These are phyloP conservation scores for Plagodis pulveraria DNA, from an alignment of 2,888 invertebrate species.

Conservation along the genomic window DNA sequence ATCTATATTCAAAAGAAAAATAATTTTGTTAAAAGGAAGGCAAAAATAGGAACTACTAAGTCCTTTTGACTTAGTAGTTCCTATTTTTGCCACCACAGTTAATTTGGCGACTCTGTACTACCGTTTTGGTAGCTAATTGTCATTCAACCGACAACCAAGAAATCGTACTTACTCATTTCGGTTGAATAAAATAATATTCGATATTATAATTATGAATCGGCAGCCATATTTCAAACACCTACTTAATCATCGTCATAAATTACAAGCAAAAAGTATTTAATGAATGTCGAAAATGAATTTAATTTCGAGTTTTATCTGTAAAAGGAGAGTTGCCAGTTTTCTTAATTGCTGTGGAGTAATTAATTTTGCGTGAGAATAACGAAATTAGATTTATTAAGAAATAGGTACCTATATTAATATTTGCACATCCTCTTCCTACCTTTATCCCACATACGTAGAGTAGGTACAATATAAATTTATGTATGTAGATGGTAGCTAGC, in stretches of 20 bases:
- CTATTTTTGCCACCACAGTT: no score
- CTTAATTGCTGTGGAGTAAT: slow-evolving; percentile 13
- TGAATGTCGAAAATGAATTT: slow-evolving; percentile 27
- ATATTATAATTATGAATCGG: slow-evolving; percentile 41
- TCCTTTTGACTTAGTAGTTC: no score
- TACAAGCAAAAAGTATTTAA: slow-evolving; percentile 19
- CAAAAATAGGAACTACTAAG: no score
- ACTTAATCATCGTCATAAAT: slow-evolving; percentile 22
- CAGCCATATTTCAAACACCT: slow-evolving; percentile 32
- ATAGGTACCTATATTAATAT: background rate
- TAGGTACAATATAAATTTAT: no score
- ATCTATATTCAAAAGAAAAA: no score
- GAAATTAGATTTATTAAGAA: slow-evolving; percentile 16
- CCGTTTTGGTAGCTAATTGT: slow-evolving; percentile 14
- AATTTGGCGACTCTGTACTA: background rate
- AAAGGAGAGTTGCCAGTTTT: slow-evolving; percentile 22
- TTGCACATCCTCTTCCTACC: no score
- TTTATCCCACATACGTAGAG: no score
- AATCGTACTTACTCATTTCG: slow-evolving; percentile 13
- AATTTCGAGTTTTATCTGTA: slow-evolving; percentile 22
- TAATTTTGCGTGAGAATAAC: slow-evolving; percentile 20
- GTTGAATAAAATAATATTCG: slow-evolving; percentile 31
- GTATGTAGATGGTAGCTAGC: no score
- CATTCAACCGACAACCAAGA: slow-evolving; percentile 7
- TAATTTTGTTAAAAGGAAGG: no score